Evolutionary conservation across 1,140 invertebrate genomes (phyloP), one percentile per base, ranked within the genome.

Genomic region (Lasaia peninsularis): DNA sequence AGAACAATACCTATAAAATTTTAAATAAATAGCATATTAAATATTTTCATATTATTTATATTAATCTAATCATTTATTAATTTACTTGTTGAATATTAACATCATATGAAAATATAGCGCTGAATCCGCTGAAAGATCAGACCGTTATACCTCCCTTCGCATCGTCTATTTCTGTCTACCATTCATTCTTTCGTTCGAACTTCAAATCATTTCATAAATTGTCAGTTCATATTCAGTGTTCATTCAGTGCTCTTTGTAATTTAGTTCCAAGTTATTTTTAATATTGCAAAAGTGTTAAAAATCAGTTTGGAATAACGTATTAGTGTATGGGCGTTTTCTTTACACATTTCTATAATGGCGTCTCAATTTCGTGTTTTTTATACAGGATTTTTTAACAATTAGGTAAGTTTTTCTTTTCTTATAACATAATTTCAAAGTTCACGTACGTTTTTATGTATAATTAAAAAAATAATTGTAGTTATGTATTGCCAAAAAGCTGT

Each of bases 161-260:
- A 21, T 48, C 40, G 65, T 73, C 78, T 79, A 83, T 81, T 83
- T 78, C 69, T 78, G 78, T 78, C 72, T 76, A 65, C 78, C 75
- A 80, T 80, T 83, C 71, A 75, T 55, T 67, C 60, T 66, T 78
- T 66, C 72, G 75, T 73, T 78, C 74, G 74, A 78, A 74, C 40
- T 48, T 48, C 40, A 48, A 48, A 48, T 48, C 18, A 48, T 48
- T 48, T 48, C 40, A 48, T 48, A 48, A 48, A 48, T 48, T 48
- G 40, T 62, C 61, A 71, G 60, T 60, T 64, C 57, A 57, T 54
- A 63, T 71, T 67, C 68, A 62, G 69, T 56, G 53, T 63, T 62
- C 53, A 58, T 66, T 58, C 56, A 60, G 65, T 67, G 49, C 52
- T 68, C 58, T 61, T 59, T 48, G 21, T 32, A n/a, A 35, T 58